These are phyloP conservation scores for Phrixothrix hirtus DNA, from an alignment of 2,888 invertebrate genomes.

Conservation along the genomic window DNA sequence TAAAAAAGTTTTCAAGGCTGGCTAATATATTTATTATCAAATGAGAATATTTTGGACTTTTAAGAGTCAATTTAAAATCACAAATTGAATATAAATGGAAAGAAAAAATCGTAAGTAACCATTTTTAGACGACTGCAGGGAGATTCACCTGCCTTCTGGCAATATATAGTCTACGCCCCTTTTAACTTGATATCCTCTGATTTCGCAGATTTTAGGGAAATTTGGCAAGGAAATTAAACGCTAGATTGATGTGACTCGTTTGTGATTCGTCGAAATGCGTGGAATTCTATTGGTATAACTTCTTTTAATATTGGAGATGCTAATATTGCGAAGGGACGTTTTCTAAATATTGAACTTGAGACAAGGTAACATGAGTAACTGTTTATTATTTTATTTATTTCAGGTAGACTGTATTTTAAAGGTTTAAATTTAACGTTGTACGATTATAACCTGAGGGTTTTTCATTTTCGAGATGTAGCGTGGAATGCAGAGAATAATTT, in stretches of 20 bases:
- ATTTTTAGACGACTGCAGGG: constrained; percentile 11
- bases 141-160: constrained; percentile 21
- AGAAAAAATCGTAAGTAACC: constrained; percentile 13
- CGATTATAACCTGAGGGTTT: background rate
- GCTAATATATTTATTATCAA: background rate
- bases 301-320: constrained; percentile 16
- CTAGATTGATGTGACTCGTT: constrained; percentile 41
- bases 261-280: constrained; percentile 39
- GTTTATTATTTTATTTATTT: background rate
- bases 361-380: background rate
- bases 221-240: constrained; percentile 49
- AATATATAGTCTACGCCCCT: constrained; percentile 36
- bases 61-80: constrained; percentile 22
- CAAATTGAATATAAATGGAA: constrained; percentile 18
- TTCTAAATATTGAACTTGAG: background rate
- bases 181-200: constrained; percentile 45
- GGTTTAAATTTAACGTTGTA: background rate
- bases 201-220: constrained; percentile 40
- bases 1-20: background rate
- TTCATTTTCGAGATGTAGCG: background rate
- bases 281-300: constrained; percentile 42
- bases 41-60: background rate
- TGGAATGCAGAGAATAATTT: background rate
- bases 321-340: constrained; percentile 1
- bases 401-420: background rate